A percentile compares a stretch with the other conserved stretches of the same genome.
Conservation (phyloP, 1,140 invertebrate species). For the Drosophila sechellia region DNA sequence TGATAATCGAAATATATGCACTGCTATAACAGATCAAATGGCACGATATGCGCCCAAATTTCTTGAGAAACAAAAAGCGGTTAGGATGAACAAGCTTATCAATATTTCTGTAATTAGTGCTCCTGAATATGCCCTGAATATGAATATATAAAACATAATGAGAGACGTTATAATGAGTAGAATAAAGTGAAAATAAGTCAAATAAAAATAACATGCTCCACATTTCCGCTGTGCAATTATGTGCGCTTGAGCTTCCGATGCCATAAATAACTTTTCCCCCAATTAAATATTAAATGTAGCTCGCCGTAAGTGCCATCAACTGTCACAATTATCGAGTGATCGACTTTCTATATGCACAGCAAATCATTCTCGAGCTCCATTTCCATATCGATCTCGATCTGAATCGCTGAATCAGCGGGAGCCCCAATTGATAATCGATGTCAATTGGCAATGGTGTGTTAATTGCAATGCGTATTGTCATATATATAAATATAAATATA, state of each 20-base stretch:
- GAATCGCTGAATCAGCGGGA: slow-evolving; percentile 5
- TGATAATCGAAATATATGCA: slow-evolving; percentile 8
- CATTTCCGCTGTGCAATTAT: slow-evolving; percentile 9
- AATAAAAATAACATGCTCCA: neutral
- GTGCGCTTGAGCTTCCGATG: neutral
- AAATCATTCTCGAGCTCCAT: slow-evolving; percentile 18
- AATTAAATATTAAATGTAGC: slow-evolving; percentile 33
- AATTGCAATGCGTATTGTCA: slow-evolving; percentile 35
- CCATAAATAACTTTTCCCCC: slow-evolving; percentile 28
- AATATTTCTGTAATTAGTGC: too few species aligned
- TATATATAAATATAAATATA: too few species aligned
- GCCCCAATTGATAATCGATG: slow-evolving; percentile 28
- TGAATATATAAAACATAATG: neutral
- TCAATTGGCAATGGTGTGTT: slow-evolving; percentile 46
- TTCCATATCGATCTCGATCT: slow-evolving; percentile 17
- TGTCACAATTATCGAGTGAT: slow-evolving; percentile 20
- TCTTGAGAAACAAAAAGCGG: neutral
- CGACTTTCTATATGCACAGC: slow-evolving; percentile 56
- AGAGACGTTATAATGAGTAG: neutral
- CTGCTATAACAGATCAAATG: slow-evolving; percentile 4
- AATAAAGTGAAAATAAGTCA: neutral
- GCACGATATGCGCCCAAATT: neutral
- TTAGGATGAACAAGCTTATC: neutral
- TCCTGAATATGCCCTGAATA: too few species aligned
- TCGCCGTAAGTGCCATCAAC: slow-evolving; percentile 28